phyloP scores from a whole-genome alignment of 1,140 invertebrate genomes.

The Rhopalosiphum maidis region DNA sequence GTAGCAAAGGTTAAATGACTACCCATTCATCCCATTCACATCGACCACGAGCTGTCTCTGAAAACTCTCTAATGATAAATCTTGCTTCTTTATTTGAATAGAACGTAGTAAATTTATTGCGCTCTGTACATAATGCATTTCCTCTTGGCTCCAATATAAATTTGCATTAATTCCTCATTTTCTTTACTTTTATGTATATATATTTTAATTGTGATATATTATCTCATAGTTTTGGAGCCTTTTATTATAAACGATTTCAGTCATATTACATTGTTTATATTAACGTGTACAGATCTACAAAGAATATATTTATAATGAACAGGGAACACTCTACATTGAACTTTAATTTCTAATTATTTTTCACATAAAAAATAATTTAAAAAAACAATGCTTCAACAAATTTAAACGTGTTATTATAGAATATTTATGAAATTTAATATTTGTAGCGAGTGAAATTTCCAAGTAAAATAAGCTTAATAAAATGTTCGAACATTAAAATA shows the following conservation, averaged over 20 bases:
- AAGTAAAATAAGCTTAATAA: too few relatives aligned
- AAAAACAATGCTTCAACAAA: too few relatives aligned
- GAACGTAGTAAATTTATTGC: not conserved
- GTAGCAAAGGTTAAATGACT: not conserved
- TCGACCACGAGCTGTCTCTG: not conserved
- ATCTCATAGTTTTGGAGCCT: not conserved
- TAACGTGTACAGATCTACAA: too few relatives aligned
- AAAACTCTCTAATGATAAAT: not conserved
- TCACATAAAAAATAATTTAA: too few relatives aligned
- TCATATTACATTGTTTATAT: too few relatives aligned
- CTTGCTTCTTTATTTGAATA: not conserved
- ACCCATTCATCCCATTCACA: not conserved
- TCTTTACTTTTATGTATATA: not conserved
- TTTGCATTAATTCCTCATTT: not conserved
- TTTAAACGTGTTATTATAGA: not conserved
- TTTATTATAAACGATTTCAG: too few relatives aligned
- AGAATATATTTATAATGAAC: not conserved
- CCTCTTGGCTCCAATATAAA: not conserved
- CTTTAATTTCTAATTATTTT: too few relatives aligned
- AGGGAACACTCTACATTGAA: not conserved
- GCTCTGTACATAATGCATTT: not conserved
- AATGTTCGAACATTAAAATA: too few relatives aligned
- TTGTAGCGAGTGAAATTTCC: not conserved
- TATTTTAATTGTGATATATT: not conserved
- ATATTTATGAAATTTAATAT: not conserved